phyloP scores from a whole-genome alignment of 2,113 vertebrate genomes.

The Carlito syrichta region DNA sequence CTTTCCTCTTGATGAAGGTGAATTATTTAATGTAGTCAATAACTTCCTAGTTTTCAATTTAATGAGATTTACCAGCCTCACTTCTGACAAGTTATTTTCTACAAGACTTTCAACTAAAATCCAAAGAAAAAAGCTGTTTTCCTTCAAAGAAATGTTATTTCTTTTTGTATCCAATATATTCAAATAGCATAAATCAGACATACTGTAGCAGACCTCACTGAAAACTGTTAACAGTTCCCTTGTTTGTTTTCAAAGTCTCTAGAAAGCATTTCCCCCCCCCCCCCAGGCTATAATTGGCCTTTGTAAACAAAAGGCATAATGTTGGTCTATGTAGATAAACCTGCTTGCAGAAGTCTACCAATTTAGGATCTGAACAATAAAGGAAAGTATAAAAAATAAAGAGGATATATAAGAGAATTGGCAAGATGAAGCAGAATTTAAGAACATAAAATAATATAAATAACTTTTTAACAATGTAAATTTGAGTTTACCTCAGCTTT shows the following conservation, averaged over 20 bases:
- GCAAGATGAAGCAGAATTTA: background rate
- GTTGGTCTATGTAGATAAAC: background rate
- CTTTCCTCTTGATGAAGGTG: slow-evolving; percentile 47
- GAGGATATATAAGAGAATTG: background rate
- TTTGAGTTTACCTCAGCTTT: background rate
- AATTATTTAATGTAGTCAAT: background rate
- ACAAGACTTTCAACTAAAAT: slow-evolving; percentile 65
- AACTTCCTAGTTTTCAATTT: slow-evolving; percentile 54
- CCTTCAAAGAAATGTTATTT: slow-evolving; percentile 69
- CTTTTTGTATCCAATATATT: slow-evolving; percentile 1
- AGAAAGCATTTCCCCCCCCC: slow-evolving; percentile 19
- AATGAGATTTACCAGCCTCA: slow-evolving; percentile 50
- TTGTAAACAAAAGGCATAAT: background rate
- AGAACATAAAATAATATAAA: background rate
- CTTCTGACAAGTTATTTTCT: slow-evolving; percentile 57
- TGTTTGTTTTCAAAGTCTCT: slow-evolving; percentile 59
- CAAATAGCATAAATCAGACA: slow-evolving; percentile 30
- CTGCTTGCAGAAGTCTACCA: background rate
- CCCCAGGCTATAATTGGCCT: background rate
- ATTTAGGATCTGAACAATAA: background rate
- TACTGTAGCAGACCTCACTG: slow-evolving; percentile 27
- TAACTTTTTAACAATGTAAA: background rate
- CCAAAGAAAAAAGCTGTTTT: slow-evolving; percentile 74
- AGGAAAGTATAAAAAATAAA: background rate
- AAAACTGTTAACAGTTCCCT: slow-evolving; percentile 45